Conservation (phyloP, 2,797 vertebrate species). For the Myripristis murdjan region DNA sequence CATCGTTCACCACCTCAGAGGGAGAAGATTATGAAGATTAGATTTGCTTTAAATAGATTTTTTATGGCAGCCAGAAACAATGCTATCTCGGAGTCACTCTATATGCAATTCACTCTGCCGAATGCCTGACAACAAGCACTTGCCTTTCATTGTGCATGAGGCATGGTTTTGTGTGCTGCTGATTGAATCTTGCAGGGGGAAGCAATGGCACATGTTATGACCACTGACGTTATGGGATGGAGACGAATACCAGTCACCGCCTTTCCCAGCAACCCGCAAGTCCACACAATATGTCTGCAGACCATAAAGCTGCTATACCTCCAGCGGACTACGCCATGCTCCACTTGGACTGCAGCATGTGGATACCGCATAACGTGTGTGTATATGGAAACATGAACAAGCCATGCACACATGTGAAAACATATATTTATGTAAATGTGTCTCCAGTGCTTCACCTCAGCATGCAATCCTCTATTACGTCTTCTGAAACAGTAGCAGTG, state of each 20-base stretch:
- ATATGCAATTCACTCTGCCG: slow-evolving; percentile 77
- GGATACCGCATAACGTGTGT: not conserved
- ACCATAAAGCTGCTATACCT: slow-evolving; percentile 60
- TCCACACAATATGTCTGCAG: slow-evolving; percentile 63
- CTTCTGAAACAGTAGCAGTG: not conserved
- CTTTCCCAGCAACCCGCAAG: slow-evolving; percentile 68
- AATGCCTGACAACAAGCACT: slow-evolving; percentile 78
- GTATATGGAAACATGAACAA: not conserved
- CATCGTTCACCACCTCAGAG: slow-evolving; percentile 77
- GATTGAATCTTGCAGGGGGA: slow-evolving; percentile 81
- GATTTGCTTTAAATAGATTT: slow-evolving; percentile 85
- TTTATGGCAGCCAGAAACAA: slow-evolving; percentile 83
- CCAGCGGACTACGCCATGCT: slow-evolving; percentile 39
- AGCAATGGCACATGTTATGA: slow-evolving; percentile 81
- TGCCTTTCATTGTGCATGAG: slow-evolving; percentile 76
- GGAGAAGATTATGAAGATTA: slow-evolving; percentile 85
- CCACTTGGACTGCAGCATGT: not conserved
- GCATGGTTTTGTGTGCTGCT: slow-evolving; percentile 75
- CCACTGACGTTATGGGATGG: slow-evolving; percentile 78
- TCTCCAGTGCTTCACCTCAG: slow-evolving; percentile 1
- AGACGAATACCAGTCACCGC: slow-evolving; percentile 70
- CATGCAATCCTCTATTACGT: not conserved
- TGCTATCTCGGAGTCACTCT: slow-evolving; percentile 82
- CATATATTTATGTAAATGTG: slow-evolving; percentile 16
- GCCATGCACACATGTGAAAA: slow-evolving; percentile 1